Evolutionary conservation across 2,888 invertebrate species (phyloP).

Genomic region (Eilema sororculum): DNA sequence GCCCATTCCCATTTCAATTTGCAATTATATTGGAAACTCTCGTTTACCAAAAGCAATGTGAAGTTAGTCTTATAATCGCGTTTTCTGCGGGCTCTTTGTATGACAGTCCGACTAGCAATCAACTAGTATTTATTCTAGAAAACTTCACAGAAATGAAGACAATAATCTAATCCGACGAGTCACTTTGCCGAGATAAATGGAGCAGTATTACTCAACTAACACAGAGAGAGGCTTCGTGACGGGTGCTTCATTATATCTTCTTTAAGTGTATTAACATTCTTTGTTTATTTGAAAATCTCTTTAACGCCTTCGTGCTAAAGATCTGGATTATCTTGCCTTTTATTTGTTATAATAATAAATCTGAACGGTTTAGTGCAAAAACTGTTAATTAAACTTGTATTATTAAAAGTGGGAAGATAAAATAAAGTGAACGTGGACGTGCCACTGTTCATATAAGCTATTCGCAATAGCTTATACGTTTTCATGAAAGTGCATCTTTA

Average conservation of each 20-base stretch:
- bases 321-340: not conserved
- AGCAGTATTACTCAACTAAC: constrained; percentile 39
- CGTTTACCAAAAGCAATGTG: too few species aligned
- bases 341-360: not conserved
- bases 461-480: too few species aligned
- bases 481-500: too few species aligned
- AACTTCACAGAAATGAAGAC: constrained; percentile 6
- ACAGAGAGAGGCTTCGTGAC: constrained; percentile 28
- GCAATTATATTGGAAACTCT: too few species aligned
- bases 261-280: constrained; percentile 28
- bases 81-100: too few species aligned
- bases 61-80: too few species aligned
- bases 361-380: not conserved
- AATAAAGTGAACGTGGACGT: too few species aligned
- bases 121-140: not conserved
- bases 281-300: constrained; percentile 14
- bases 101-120: not conserved
- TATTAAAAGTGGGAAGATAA: too few species aligned
- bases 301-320: not conserved
- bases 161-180: constrained; percentile 45
- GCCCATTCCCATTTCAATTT: too few species aligned
- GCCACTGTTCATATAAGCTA: too few species aligned
- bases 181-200: constrained; percentile 44
- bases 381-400: not conserved
- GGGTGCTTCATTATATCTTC: constrained; percentile 30